Conservation (phyloP, 2,888 invertebrate genomes). For the Trichogramma dendrolimi region DNA sequence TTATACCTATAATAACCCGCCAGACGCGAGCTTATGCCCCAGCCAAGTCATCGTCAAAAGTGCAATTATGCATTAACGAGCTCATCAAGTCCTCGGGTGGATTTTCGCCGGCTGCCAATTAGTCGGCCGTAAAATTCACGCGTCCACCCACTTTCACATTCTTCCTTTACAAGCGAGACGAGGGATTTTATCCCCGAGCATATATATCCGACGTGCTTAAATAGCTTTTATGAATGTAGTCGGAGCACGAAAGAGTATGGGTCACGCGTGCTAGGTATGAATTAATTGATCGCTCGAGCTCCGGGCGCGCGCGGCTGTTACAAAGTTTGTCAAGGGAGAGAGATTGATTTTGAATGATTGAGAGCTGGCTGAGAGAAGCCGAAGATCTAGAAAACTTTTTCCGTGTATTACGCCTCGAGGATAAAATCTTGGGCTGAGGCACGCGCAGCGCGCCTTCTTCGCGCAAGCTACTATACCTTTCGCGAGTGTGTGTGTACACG, state of each 20-base stretch:
- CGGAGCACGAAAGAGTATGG: slow-evolving; percentile 11
- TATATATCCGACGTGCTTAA: slow-evolving; percentile 6
- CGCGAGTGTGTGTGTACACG: no score
- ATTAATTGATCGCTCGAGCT: no score
- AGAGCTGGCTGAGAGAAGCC: neutral
- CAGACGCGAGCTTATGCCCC: neutral
- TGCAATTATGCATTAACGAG: slow-evolving; percentile 36
- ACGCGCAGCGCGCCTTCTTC: no score
- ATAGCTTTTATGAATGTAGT: slow-evolving; percentile 16
- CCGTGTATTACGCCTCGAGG: no score
- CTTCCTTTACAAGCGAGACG: neutral
- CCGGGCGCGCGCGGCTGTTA: neutral
- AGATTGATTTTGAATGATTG: neutral
- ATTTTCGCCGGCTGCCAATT: slow-evolving; percentile 36
- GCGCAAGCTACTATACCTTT: no score
- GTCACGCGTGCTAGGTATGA: neutral
- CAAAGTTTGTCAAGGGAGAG: neutral
- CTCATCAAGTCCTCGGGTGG: slow-evolving; percentile 34
- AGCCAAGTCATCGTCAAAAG: neutral
- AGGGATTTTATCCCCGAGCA: neutral
- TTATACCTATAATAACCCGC: no score
- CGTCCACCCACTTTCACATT: neutral
- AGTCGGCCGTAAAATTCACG: slow-evolving; percentile 34
- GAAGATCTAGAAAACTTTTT: no score
- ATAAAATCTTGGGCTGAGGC: no score